These are phyloP conservation scores for Cryptus viduatorius DNA, from an alignment of 2,888 invertebrate species.

Conservation along the genomic window DNA sequence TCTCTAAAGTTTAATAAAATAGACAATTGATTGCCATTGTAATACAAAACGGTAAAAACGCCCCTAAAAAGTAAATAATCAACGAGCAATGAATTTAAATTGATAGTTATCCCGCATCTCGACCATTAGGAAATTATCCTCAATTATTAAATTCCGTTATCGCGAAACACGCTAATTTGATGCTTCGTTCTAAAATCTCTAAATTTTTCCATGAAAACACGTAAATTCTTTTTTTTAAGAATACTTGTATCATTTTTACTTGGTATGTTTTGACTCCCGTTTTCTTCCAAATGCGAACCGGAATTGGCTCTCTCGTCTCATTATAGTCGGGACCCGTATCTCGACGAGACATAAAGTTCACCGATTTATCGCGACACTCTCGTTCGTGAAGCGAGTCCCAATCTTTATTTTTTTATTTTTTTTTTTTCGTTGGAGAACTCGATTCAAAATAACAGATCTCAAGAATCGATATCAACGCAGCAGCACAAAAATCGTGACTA, in stretches of 20 bases:
- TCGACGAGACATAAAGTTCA: slow-evolving; percentile 5
- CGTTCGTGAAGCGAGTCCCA: slow-evolving; percentile 25
- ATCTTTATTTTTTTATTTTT: slow-evolving; percentile 21
- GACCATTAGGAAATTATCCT: no score
- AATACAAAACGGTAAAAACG: no score
- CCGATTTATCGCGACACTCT: slow-evolving; percentile 17
- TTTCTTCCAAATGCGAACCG: neutral
- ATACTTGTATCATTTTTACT: neutral
- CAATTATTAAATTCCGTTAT: no score
- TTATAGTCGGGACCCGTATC: neutral
- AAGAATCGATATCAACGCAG: slow-evolving; percentile 19
- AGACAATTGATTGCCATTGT: no score
- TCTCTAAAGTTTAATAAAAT: no score
- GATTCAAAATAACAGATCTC: slow-evolving; percentile 31
- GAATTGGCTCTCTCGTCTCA: neutral
- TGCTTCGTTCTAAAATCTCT: no score
- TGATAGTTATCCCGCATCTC: no score
- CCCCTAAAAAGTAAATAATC: no score
- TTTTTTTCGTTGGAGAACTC: neutral
- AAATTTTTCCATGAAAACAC: no score
- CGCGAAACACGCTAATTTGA: no score
- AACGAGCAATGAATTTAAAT: no score
- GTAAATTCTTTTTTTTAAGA: no score
- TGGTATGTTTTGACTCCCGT: neutral
- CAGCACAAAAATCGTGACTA: slow-evolving; percentile 28